phyloP scores from a whole-genome alignment of 2,797 vertebrate genomes.

The Hirundo rustica region DNA sequence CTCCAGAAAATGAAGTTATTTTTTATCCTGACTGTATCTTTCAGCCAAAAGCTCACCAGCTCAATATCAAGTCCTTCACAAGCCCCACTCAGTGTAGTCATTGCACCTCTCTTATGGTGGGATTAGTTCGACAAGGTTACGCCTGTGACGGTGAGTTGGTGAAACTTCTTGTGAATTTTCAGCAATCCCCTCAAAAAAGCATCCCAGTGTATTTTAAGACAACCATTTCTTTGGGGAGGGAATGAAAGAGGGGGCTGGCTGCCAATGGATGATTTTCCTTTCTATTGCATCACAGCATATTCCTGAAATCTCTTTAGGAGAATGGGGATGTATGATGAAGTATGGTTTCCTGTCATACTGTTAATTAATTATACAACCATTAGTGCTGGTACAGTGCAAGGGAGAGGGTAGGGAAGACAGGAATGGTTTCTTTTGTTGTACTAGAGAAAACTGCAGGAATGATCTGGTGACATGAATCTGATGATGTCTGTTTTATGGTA shows the following conservation, averaged over 20 bases:
- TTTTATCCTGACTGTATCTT: slow-evolving; percentile 38
- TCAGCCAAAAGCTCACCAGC: slow-evolving; percentile 95
- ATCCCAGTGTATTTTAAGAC: background rate
- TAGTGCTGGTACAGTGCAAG: background rate
- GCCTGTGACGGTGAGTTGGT: slow-evolving; percentile 89
- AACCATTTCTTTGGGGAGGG: background rate
- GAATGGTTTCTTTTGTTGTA: background rate
- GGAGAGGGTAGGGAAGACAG: background rate
- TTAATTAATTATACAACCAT: background rate
- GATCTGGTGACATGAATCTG: background rate
- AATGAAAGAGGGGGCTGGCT: background rate
- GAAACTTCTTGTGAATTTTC: background rate
- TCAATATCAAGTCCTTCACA: slow-evolving; percentile 93
- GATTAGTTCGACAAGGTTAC: slow-evolving; percentile 92
- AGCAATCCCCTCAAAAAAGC: background rate
- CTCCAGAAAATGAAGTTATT: background rate
- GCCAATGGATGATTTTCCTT: background rate
- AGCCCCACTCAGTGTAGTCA: slow-evolving; percentile 95
- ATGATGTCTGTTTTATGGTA: background rate
- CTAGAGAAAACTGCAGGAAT: background rate
- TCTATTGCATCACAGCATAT: background rate
- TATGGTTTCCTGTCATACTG: background rate
- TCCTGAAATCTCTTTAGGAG: background rate
- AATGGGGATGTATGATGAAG: background rate
- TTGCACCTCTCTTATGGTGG: slow-evolving; percentile 97